Base-by-base conservation (phyloP, 2,888 invertebrate genomes). In the Leucophenga maculata region DNA sequence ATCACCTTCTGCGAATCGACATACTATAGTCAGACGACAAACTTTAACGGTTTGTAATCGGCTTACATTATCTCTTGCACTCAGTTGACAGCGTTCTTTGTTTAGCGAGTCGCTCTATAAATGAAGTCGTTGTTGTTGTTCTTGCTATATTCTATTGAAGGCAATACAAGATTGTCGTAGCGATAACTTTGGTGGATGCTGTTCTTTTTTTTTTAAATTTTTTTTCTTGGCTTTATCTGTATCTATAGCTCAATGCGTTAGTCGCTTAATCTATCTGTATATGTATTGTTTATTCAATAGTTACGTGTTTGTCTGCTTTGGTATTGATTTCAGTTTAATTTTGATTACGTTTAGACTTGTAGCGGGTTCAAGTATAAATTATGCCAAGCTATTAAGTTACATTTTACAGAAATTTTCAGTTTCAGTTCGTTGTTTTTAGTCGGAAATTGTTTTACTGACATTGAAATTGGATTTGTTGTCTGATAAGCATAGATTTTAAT, bases 41-140 rank as follows among this genome's bases (percentile, higher is more conserved):
- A 39, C 32, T 11, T 13, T 60, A 60, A 60, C 60, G 60, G 60
- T 60, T 60, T 39, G n/a, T 20, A 55, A 55, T 55, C 55, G 20
- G 26, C 55, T 13, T 9, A 44, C 44, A 11, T 44, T 44, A 18
- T 60, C 44, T 39, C 14, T 26, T 20, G 3, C 14, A 22, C 55
- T 13, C 22, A 13, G 26, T 14, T 22, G 39, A 39, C 39, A 39
- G 39, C 39, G 39, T 39, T 60, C 26, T 60, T 32, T 60, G 11
- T 20, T 60, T 6, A 6, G n/a, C 14, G 3, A n/a, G n/a, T n/a
- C 18, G 59, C 32, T 18, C 22, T 20, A n/a, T 31, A 26, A 57
- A 26, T 20, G 18, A n/a, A 54, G 55, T 22, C 26, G 22, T 55
- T 22, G 55, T 55, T 55, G 59, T 59, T 59, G 57, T 57, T 57